Conservation (phyloP, 2,888 invertebrate species). For the Pandemis heparana region DNA sequence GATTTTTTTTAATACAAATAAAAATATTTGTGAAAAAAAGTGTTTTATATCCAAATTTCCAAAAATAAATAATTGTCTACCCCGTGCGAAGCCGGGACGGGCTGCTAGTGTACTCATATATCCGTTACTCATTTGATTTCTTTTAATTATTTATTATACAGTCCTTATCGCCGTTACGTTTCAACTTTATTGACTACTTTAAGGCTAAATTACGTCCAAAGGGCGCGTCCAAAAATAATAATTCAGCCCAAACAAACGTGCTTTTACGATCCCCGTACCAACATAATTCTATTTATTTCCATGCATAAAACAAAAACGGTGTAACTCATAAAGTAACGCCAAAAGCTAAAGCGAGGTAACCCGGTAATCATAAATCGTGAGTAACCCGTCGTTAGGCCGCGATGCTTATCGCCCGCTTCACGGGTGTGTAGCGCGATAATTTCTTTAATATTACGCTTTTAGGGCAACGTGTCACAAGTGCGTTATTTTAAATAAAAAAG, state of each 20-base stretch:
- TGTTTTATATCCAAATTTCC: too few species aligned
- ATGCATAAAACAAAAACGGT: conserved; percentile 28
- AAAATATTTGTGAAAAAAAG: too few species aligned
- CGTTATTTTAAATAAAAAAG: conserved; percentile 1
- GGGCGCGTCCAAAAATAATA: conserved; percentile 1
- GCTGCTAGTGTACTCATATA: too few species aligned
- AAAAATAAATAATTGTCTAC: too few species aligned
- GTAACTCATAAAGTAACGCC: conserved; percentile 41
- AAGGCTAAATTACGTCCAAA: background rate
- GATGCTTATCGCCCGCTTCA: conserved; percentile 62
- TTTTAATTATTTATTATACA: too few species aligned
- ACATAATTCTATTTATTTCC: conserved; percentile 4
- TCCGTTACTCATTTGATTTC: too few species aligned
- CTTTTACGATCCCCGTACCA: conserved; percentile 1
- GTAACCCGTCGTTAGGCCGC: conserved; percentile 60
- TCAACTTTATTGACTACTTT: too few species aligned
- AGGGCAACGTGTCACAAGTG: conserved; percentile 22
- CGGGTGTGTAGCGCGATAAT: conserved; percentile 61
- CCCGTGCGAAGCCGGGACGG: too few species aligned
- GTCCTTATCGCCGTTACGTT: too few species aligned
- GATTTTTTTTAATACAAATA: too few species aligned
- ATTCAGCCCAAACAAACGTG: background rate
- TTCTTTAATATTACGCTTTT: conserved; percentile 55
- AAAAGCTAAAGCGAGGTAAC: conserved; percentile 49
- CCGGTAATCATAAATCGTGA: conserved; percentile 62